phyloP scores from a whole-genome alignment of 2,888 invertebrate species.

The Agonopterix subpropinquella region DNA sequence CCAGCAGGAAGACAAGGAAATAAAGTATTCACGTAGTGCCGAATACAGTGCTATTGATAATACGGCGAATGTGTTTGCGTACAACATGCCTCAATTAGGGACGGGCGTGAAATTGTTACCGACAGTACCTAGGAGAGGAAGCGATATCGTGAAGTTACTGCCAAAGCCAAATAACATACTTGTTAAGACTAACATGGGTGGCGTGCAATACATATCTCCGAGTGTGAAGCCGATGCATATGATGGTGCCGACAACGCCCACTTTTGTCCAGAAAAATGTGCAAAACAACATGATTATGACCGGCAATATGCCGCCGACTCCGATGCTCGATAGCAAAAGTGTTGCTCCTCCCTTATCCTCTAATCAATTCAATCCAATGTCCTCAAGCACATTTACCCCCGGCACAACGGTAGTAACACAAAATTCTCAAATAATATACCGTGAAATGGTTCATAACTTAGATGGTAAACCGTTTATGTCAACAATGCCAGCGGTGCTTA shows the following conservation, averaged over 20 bases:
- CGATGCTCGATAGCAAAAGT: constrained; percentile 43
- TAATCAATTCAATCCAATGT: constrained; percentile 49
- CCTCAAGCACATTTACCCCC: constrained; percentile 46
- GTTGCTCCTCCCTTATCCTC: constrained; percentile 34
- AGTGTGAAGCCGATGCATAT: constrained; percentile 54
- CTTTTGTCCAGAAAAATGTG: constrained; percentile 63
- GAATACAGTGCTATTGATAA: constrained; percentile 52
- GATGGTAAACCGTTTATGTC: constrained; percentile 62
- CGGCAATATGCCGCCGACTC: constrained; percentile 40
- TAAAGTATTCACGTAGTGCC: constrained; percentile 62
- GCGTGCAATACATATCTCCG: constrained; percentile 50
- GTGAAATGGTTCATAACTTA: constrained; percentile 65
- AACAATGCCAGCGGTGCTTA: constrained; percentile 48
- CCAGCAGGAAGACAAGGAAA: constrained; percentile 55
- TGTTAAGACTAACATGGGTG: constrained; percentile 52
- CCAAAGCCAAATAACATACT: constrained; percentile 58
- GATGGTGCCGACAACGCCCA: constrained; percentile 47
- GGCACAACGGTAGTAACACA: constrained; percentile 64
- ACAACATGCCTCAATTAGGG: constrained; percentile 37
- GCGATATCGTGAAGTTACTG: constrained; percentile 48
- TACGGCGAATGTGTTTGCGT: constrained; percentile 38
- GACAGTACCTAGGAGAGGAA: constrained; percentile 33
- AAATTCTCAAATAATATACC: constrained; percentile 66
- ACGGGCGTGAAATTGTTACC: constrained; percentile 37
- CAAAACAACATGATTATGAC: constrained; percentile 62